Base-by-base conservation (phyloP, 2,888 invertebrate species). In the Tridacna gigas region DNA sequence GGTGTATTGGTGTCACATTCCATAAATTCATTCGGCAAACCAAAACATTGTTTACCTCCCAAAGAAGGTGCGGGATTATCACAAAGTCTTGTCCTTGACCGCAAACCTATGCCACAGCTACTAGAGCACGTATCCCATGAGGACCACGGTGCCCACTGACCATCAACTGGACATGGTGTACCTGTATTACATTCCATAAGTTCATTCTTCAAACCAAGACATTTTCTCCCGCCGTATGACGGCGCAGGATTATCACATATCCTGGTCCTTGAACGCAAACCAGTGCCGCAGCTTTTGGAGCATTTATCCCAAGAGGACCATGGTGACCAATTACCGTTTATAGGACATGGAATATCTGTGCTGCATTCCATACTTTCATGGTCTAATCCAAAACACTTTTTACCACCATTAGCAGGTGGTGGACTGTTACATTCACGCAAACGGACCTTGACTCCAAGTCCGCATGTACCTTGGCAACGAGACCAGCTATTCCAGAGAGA, bases 201-300 rank as follows among this genome's bases (percentile, higher is more conserved):
- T 22, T 86, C 84, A n/a, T 73, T 60, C 0, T 76, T 45, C 25
- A 67, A 22, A 11, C 89, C 89, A 20, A 48, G 37, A 73, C 89
- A 89, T 13, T 45, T 37, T 37, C 65, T 26, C 0, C 89, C 89
- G 3, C 86, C 89, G 60, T 76, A 78, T 47, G 75, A 65, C 22
- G 89, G 89, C 7, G n/a, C 22, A 11, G 89, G 89, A 79, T 77
- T 75, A 0, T 79, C 80, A 61, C 89, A 89, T 11, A 79, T 63
- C 63, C 89, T 69, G 0, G 61, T 25, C 26, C 84, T 77, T 15
- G 26, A 18, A 48, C 74, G 82, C 2, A 25, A 20, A 5, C 86
- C 89, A 13, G 28, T 9, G 3, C 84, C 86, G 47, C 89, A 89
- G n/a, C 65, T 63, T 4, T 56, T 82, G 18, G 63, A 51, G 26